These are phyloP conservation scores for Onychomys arenicola DNA, from an alignment of 2,797 vertebrate genomes.

Conservation along the genomic window DNA sequence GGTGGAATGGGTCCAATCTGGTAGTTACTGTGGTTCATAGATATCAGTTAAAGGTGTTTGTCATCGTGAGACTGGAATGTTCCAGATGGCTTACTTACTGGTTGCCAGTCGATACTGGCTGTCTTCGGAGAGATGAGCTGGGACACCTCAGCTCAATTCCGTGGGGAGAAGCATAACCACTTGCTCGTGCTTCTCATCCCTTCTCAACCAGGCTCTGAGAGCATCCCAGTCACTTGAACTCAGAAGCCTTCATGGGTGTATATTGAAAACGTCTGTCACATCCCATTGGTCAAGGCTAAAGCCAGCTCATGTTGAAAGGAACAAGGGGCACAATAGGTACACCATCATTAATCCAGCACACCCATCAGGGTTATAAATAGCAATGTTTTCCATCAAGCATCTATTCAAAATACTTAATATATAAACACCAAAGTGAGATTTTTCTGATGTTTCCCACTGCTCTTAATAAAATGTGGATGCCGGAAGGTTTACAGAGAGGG, in stretches of 20 bases:
- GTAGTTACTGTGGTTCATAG: background rate
- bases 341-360: background rate
- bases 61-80: background rate
- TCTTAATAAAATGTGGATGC: background rate
- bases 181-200: background rate
- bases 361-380: background rate
- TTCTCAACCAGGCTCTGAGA: background rate
- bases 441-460: conserved; percentile 12
- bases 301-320: background rate
- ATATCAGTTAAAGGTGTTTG: background rate
- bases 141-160: background rate
- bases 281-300: conserved; percentile 16
- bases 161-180: background rate
- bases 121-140: background rate
- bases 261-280: background rate
- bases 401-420: background rate
- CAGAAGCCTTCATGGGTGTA: background rate
- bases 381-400: background rate
- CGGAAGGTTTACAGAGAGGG: background rate
- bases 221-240: background rate
- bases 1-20: background rate
- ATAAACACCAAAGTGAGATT: background rate
- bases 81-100: background rate
- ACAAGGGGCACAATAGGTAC: background rate
- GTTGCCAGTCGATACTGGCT: background rate